Percentiles rank a stretch among this genome's conserved stretches.
phyloP scores from a whole-genome alignment of 2,888 invertebrate species.

The Microchrysa polita region DNA sequence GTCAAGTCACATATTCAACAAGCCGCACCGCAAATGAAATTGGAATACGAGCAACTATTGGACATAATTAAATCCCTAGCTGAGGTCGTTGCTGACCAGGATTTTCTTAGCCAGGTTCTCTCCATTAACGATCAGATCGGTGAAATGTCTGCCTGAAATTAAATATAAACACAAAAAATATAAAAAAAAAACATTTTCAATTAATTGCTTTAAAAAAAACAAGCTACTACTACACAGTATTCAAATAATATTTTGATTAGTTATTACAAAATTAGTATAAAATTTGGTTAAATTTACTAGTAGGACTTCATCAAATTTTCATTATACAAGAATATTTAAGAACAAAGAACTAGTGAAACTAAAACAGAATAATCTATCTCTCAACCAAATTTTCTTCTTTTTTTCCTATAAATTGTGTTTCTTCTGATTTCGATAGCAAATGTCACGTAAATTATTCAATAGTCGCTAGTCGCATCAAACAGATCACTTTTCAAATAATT shows the following conservation, averaged over 20 bases:
- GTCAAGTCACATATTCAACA: constrained; percentile 71
- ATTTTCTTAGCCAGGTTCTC: constrained; percentile 79
- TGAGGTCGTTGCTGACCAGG: constrained; percentile 73
- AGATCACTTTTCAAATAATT: not conserved
- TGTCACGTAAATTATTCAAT: not conserved
- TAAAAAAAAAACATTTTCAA: constrained; percentile 16
- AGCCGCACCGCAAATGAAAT: constrained; percentile 79
- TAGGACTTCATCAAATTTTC: constrained; percentile 33
- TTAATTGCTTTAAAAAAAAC: constrained; percentile 28
- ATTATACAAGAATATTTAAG: not conserved
- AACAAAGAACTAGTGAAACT: no score
- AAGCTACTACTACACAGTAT: constrained; percentile 53
- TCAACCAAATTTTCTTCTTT: no score
- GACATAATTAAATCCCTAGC: constrained; percentile 73
- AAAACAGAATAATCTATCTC: no score
- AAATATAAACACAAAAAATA: no score
- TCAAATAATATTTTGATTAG: constrained; percentile 37
- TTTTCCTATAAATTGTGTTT: no score
- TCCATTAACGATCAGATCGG: constrained; percentile 84
- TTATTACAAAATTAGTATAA: constrained; percentile 34
- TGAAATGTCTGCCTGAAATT: constrained; percentile 76
- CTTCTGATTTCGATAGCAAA: not conserved
- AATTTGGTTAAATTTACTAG: constrained; percentile 15
- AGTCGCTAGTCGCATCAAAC: not conserved
- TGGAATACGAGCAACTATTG: constrained; percentile 72